A percentile compares a stretch with the other conserved stretches of the same genome.
phyloP scores from a whole-genome alignment of 2,797 vertebrate genomes.

The Argya squamiceps region DNA sequence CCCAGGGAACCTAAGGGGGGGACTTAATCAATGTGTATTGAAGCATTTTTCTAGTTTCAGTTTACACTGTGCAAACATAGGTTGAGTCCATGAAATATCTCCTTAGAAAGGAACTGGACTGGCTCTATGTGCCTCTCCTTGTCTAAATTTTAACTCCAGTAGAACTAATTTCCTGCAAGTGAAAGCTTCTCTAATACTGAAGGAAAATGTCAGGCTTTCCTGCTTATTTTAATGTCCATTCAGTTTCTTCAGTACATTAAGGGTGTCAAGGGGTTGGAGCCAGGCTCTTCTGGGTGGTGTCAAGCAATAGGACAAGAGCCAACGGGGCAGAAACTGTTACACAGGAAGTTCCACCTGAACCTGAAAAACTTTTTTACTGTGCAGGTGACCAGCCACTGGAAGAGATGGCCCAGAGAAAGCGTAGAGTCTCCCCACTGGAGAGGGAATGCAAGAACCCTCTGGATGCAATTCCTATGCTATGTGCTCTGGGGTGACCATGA shows the following conservation, averaged over 20 bases:
- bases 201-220: neutral
- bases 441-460: neutral
- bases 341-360: neutral
- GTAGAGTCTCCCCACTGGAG: neutral
- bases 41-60: neutral
- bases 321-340: neutral
- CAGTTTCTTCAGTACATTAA: neutral
- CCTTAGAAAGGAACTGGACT: neutral
- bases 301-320: neutral
- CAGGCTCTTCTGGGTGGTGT: rapidly evolving
- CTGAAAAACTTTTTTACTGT: neutral
- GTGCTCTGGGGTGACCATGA: neutral
- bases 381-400: neutral
- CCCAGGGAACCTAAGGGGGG: too few relatives aligned
- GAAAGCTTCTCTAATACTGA: neutral
- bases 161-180: neutral
- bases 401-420: neutral
- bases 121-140: neutral
- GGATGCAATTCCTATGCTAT: neutral
- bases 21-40: neutral
- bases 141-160: neutral
- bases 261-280: neutral
- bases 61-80: neutral
- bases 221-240: neutral
- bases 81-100: neutral